Conservation (phyloP, 2,113 vertebrate genomes). For the Aviceda subcristata region DNA sequence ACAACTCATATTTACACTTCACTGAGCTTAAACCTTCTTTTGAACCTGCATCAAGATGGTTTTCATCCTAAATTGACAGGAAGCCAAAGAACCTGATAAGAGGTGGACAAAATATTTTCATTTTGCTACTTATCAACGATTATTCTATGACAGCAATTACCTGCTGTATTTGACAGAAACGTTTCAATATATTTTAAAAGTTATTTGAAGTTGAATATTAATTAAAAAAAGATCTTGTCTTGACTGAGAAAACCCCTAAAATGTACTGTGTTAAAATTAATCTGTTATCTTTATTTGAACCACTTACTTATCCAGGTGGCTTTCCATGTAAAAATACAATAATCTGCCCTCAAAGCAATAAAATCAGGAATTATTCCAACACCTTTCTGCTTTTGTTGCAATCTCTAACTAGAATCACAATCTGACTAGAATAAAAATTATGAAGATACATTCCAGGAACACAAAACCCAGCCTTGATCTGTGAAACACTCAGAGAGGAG, state of each 20-base stretch:
- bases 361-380: not conserved
- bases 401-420: not conserved
- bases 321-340: not conserved
- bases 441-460: not conserved
- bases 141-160: not conserved
- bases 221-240: not conserved
- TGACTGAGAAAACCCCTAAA: not conserved
- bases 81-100: not conserved
- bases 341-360: not conserved
- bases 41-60: not conserved
- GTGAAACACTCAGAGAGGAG: not conserved
- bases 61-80: not conserved
- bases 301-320: not conserved
- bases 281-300: not conserved
- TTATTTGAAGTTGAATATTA: not conserved
- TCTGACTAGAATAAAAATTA: not conserved
- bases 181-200: not conserved
- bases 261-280: not conserved
- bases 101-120: not conserved
- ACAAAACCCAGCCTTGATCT: not conserved
- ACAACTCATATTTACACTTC: not conserved
- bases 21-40: not conserved
- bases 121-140: not conserved
- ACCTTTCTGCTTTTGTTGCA: not conserved
- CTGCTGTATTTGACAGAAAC: not conserved